Percentiles rank a stretch among this genome's conserved stretches.
Evolutionary conservation across 2,113 vertebrate species (phyloP).

Genomic region (Corythaeola cristata): DNA sequence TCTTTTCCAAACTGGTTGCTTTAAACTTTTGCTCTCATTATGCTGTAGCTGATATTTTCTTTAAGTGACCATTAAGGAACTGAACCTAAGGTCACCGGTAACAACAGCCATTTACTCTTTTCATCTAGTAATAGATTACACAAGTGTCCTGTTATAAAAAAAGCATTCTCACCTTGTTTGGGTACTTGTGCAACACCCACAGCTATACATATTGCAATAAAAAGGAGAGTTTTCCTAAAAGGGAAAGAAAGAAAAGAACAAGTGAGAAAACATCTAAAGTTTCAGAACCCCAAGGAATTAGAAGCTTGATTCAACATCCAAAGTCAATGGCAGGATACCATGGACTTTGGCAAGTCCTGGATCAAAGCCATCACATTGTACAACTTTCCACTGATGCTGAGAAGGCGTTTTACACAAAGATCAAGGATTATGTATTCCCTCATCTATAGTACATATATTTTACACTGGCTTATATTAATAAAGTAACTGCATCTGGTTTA

Average conservation of each 20-base stretch:
- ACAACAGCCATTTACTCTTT: background rate
- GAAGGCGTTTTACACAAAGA: background rate
- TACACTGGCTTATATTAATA: background rate
- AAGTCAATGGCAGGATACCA: background rate
- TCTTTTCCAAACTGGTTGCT: conserved; percentile 66
- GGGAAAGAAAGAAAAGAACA: background rate
- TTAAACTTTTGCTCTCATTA: conserved; percentile 52
- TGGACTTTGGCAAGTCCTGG: background rate
- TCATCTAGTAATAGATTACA: background rate
- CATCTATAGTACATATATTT: background rate
- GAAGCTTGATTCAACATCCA: background rate
- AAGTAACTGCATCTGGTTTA: conserved; percentile 9
- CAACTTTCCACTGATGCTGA: background rate
- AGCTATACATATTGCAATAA: conserved; percentile 87
- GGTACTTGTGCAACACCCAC: conserved; percentile 80
- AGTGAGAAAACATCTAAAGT: background rate
- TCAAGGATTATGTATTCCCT: background rate
- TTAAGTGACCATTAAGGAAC: background rate
- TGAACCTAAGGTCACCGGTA: background rate
- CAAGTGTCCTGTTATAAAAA: background rate
- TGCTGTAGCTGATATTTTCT: conserved; percentile 37
- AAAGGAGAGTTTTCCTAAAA: conserved; percentile 87
- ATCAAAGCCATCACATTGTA: background rate
- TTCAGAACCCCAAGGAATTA: background rate
- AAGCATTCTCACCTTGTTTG: conserved; percentile 76